phyloP scores from a whole-genome alignment of 2,888 invertebrate genomes.

The Athetis lepigone region DNA sequence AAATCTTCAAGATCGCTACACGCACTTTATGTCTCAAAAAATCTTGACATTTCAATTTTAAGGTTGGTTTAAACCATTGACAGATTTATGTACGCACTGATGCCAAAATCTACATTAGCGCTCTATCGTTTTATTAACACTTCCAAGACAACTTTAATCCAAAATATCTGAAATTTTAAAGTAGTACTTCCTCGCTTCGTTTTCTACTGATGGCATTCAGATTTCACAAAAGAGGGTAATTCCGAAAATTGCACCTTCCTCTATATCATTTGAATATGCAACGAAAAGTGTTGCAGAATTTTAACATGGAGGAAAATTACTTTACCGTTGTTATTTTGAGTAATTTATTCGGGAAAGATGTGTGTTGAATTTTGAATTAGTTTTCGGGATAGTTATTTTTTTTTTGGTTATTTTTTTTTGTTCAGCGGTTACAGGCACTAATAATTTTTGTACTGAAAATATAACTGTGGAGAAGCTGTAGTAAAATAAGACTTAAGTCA shows the following conservation, averaged over 20 bases:
- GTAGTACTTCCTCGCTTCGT: constrained; percentile 38
- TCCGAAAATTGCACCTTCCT: constrained; percentile 64
- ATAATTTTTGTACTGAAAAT: no score
- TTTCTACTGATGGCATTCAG: constrained; percentile 43
- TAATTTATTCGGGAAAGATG: constrained; percentile 25
- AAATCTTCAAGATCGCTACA: neutral
- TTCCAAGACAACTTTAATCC: constrained; percentile 6
- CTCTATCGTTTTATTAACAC: constrained; percentile 35
- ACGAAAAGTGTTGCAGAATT: constrained; percentile 47
- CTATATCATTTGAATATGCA: constrained; percentile 44
- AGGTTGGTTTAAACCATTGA: neutral
- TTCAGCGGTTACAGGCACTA: no score
- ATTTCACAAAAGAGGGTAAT: constrained; percentile 64
- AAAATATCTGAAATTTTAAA: constrained; percentile 60
- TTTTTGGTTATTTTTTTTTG: neutral
- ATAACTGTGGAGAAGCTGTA: no score
- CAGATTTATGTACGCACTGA: neutral
- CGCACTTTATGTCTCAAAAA: neutral
- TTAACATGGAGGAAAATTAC: constrained; percentile 44
- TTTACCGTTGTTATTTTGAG: constrained; percentile 29
- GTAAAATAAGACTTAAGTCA: no score
- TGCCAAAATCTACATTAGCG: neutral
- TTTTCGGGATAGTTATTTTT: neutral
- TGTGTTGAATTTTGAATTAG: neutral
- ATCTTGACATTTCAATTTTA: neutral